Base-by-base conservation (phyloP, 2,888 invertebrate species). In the Agonum fuliginosum region DNA sequence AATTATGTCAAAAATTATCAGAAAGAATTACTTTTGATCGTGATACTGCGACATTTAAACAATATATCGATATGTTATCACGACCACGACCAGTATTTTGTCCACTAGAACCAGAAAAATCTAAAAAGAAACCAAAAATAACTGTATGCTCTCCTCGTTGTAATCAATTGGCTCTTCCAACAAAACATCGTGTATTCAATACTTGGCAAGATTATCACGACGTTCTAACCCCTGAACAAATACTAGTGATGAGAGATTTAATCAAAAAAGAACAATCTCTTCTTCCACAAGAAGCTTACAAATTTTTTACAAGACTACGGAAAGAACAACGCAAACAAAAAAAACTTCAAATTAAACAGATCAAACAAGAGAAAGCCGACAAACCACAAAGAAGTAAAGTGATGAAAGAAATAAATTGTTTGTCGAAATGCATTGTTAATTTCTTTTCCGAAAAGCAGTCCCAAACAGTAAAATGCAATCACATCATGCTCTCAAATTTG, bases 271-370 rank as follows among this genome's bases (percentile, higher is more conserved):
- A 84, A 43, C 82, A 83, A 62, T 84, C 82, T 78, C 78, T 86
- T 46, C 83, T 84, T 67, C 83, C 84, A 0, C 81, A 81, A 78
- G 84, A 83, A 24, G 86, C 85, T 0, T 78, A 81, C 1, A 81
- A 82, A 46, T 85, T 84, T 78, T 85, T 85, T 71, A 85, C 84
- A 73, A 79, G 81, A 77, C 67, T 84, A 12, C 83, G 84, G 58
- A 81, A 27, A 3, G 19, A 48, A 14, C 43, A 75, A 67, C 19
- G 24, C 0, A 27, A 27, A 30, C 3, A 20, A 34, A 48, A 51
- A 22, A 75, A 75, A 24, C 10, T 10, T 5, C 34, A 48, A 48
- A 46, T 20, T 12, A 67, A 30, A 20, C 12, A 67, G 20, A 12
- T 34, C 34, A 30, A 34, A 19, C 8, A 17, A 19, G 20, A 46